Conservation (phyloP, 2,113 vertebrate genomes). For the Elephantulus edwardii region DNA sequence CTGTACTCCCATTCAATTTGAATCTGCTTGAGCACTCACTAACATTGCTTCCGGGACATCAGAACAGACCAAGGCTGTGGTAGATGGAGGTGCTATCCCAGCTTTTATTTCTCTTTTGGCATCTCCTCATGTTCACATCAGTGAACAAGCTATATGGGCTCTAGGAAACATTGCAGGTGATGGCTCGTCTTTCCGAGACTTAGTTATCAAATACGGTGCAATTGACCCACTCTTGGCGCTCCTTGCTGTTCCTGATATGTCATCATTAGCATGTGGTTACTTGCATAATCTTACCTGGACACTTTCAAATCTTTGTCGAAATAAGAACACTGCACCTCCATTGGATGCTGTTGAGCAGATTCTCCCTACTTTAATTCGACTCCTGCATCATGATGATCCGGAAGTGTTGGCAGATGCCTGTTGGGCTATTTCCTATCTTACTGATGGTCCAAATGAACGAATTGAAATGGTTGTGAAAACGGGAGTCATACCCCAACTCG, state of each 20-base stretch:
- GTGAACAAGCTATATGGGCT: slow-evolving; percentile 96
- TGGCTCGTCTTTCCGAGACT: slow-evolving; percentile 90
- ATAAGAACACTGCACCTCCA: slow-evolving; percentile 96
- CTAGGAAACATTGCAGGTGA: slow-evolving; percentile 96
- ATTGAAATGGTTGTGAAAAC: slow-evolving; percentile 94
- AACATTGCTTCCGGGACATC: slow-evolving; percentile 95
- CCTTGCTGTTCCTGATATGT: slow-evolving; percentile 88
- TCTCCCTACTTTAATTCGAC: slow-evolving; percentile 88
- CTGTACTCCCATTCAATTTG: slow-evolving; percentile 94
- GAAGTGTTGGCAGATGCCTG: slow-evolving; percentile 92
- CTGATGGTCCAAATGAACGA: slow-evolving; percentile 93
- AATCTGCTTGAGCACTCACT: slow-evolving; percentile 95
- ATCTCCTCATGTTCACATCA: slow-evolving; percentile 91
- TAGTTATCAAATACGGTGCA: slow-evolving; percentile 93
- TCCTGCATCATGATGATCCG: slow-evolving; percentile 88
- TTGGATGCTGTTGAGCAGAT: slow-evolving; percentile 91
- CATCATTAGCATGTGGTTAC: slow-evolving; percentile 88
- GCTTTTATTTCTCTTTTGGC: slow-evolving; percentile 90
- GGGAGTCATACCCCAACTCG: slow-evolving; percentile 90
- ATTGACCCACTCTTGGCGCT: slow-evolving; percentile 88
- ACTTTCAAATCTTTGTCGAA: slow-evolving; percentile 97
- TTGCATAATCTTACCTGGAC: slow-evolving; percentile 97
- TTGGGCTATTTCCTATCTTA: slow-evolving; percentile 95
- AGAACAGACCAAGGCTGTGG: slow-evolving; percentile 92
- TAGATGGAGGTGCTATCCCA: slow-evolving; percentile 92